Percentiles rank a stretch among this genome's conserved stretches.
Evolutionary conservation across 53 echinoderm and acorn worm species (phyloP).

Genomic region (Stichopus horrens): DNA sequence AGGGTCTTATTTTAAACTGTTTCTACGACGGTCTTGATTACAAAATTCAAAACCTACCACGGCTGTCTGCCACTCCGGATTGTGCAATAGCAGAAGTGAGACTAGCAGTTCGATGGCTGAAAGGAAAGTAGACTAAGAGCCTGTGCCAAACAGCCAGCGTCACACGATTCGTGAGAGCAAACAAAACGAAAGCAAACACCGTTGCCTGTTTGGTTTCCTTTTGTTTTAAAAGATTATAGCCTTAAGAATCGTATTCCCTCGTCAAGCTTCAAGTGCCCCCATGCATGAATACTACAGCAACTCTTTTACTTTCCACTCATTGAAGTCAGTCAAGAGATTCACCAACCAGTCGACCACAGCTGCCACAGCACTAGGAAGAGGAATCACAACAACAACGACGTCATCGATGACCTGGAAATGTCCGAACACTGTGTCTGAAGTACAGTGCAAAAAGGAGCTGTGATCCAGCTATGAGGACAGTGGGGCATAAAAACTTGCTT

Average conservation of each 20-base stretch:
- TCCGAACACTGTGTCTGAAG: no score
- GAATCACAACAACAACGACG: no score
- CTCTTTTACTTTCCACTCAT: no score
- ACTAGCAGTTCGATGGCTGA: not conserved
- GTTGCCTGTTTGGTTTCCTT: not conserved
- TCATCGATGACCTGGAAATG: no score
- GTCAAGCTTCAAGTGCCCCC: not conserved
- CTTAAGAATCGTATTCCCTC: not conserved
- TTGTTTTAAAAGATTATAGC: not conserved
- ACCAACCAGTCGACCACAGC: no score
- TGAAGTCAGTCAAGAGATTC: no score
- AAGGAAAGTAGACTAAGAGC: constrained; percentile 1
- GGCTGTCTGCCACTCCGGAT: not conserved
- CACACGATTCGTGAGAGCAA: not conserved
- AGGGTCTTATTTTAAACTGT: constrained; percentile 10
- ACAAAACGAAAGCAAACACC: not conserved
- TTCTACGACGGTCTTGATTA: constrained; percentile 27
- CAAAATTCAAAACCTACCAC: constrained; percentile 23
- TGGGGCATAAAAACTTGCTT: no score
- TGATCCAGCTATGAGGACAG: no score
- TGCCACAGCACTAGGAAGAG: no score
- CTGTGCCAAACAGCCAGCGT: not conserved
- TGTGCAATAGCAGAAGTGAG: constrained; percentile 29
- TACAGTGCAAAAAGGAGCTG: no score
- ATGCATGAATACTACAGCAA: no score